Evolutionary conservation across 2,797 vertebrate species (phyloP).

Genomic region (Chiloscyllium punctatum): DNA sequence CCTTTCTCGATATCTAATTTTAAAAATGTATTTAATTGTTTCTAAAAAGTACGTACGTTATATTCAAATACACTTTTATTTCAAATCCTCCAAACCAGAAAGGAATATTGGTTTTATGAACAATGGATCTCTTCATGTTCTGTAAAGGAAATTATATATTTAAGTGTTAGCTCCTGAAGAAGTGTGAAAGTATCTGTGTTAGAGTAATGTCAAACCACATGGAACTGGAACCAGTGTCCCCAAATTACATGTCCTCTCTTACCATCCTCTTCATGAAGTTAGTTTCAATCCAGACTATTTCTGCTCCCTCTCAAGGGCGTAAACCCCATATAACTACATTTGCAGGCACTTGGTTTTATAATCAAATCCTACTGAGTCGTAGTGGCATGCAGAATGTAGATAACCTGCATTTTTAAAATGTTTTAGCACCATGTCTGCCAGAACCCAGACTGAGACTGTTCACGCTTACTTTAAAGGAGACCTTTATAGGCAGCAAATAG

Average conservation of each 20-base stretch:
- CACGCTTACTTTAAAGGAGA: background rate
- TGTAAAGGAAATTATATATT: no score
- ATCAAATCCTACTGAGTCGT: no score
- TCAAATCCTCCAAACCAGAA: background rate
- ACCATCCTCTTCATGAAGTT: no score
- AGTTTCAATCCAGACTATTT: no score
- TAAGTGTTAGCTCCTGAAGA: no score
- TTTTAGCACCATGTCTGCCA: background rate
- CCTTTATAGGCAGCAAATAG: background rate
- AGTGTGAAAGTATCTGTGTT: no score
- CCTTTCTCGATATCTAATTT: background rate
- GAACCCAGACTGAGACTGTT: background rate
- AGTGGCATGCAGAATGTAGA: background rate
- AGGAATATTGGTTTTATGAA: background rate
- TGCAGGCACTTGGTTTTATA: no score
- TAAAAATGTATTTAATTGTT: background rate
- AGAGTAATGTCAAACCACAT: no score
- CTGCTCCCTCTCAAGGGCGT: no score
- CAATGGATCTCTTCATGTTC: background rate
- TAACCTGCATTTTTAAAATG: background rate
- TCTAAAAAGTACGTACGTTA: background rate
- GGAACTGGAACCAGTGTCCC: no score
- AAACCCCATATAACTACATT: no score
- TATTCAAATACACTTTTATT: background rate
- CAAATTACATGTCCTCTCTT: no score